phyloP scores from a whole-genome alignment of 2,888 invertebrate species.

The Sesia bembeciformis region DNA sequence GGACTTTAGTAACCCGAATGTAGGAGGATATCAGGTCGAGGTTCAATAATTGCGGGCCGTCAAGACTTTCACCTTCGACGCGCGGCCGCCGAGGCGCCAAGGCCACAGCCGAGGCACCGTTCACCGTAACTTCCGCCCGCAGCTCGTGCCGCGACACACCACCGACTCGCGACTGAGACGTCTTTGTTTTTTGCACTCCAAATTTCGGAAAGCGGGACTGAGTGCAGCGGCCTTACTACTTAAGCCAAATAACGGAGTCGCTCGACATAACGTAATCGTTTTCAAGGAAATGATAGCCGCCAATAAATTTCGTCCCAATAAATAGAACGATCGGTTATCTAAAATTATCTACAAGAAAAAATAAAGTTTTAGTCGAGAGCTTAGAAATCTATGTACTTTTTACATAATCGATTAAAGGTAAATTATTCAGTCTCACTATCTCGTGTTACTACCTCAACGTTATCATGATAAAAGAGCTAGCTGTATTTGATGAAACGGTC shows the following conservation, averaged over 20 bases:
- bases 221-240: slow-evolving; percentile 30
- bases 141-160: slow-evolving; percentile 18
- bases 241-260: not conserved
- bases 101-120: slow-evolving; percentile 48
- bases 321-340: too few relatives aligned
- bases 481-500: too few relatives aligned
- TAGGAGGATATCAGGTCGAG: slow-evolving; percentile 60
- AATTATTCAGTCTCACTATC: too few relatives aligned
- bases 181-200: slow-evolving; percentile 45
- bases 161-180: slow-evolving; percentile 17
- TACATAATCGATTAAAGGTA: too few relatives aligned
- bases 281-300: too few relatives aligned
- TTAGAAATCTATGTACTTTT: too few relatives aligned
- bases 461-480: too few relatives aligned
- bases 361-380: too few relatives aligned
- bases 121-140: slow-evolving; percentile 55
- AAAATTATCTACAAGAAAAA: too few relatives aligned
- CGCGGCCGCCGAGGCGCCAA: slow-evolving; percentile 45
- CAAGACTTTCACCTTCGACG: slow-evolving; percentile 72
- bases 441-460: too few relatives aligned
- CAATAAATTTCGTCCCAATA: too few relatives aligned
- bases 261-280: not conserved
- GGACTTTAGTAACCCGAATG: slow-evolving; percentile 18
- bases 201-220: slow-evolving; percentile 47
- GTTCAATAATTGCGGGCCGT: slow-evolving; percentile 62